Evolutionary conservation across 1,140 invertebrate genomes (phyloP), one percentile per base, ranked within the genome.

Genomic region (Euglossa dilemma): DNA sequence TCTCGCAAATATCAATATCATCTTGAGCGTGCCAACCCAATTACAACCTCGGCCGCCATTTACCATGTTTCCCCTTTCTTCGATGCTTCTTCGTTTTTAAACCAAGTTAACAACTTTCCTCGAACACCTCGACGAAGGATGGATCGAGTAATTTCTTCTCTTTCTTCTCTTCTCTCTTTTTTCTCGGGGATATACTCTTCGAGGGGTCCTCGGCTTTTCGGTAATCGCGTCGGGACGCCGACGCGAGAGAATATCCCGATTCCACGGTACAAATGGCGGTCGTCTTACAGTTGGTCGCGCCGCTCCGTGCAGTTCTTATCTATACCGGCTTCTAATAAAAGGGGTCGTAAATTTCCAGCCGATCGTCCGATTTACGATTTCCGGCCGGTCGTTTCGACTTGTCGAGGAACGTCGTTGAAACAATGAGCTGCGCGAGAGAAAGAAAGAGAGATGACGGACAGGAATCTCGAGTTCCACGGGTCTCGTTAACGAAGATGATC

Each of bases 401-500:
- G 18, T 28, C 14, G 67, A 25, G 50, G 25, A 25, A 52, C n/a
- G 47, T 64, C 36, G 63, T 43, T 70, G 16, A 70, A 52, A 70
- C 63, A 64, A 64, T 64, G 43, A 23, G 56, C n/a, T n/a, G n/a
- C n/a, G 20, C 8, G 5, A 6, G 52, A 14, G 56, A 64, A 20
- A 36, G 5, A 6, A 14, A 14, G 56, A 64, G 20, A 36, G 23
- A 16, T 43, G 61, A 25, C 61, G 6, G 47, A 70, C 28, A 52
- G 11, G 47, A 52, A 52, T 70, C 67, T 70, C 67, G 67, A 70
- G 50, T 70, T 70, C 36, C 36, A 14, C 23, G 23, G 23, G 1
- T 25, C 67, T 70, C n/a, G 67, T 70, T 70, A 70, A 70, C n/a
- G 67, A 18, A 28, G 14, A 52, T 16, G n/a, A 52, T 52, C 67